Conservation (phyloP, 2,888 invertebrate genomes). For the Microctonus hyperodae region DNA sequence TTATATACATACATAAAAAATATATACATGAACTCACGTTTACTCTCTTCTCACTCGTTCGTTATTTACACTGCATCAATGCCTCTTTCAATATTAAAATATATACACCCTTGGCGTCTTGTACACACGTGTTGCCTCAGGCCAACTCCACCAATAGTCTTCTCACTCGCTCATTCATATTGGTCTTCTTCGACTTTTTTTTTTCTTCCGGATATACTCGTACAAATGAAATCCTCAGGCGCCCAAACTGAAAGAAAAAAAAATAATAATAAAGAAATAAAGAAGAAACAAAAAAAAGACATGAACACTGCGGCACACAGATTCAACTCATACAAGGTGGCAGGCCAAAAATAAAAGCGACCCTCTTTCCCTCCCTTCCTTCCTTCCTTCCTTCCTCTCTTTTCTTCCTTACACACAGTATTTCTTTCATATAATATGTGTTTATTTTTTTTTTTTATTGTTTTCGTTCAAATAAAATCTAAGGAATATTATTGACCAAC, state of each 20-base stretch:
- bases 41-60: constrained; percentile 39
- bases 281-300: constrained; percentile 1
- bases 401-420: constrained; percentile 12
- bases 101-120: constrained; percentile 20
- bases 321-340: constrained; percentile 28
- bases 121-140: constrained; percentile 32
- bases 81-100: constrained; percentile 26
- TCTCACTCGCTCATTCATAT: constrained; percentile 14
- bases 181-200: constrained; percentile 14
- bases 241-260: constrained; percentile 7
- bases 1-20: too few relatives aligned
- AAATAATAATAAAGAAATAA: neutral
- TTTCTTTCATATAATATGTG: constrained; percentile 9
- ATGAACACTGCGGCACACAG: constrained; percentile 18
- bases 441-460: neutral
- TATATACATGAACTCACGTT: constrained; percentile 42
- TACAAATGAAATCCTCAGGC: constrained; percentile 14
- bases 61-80: neutral
- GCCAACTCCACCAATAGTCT: neutral
- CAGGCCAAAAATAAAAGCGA: constrained; percentile 44
- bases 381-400: constrained; percentile 26
- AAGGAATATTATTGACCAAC: constrained; percentile 6
- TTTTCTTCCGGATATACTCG: constrained; percentile 29
- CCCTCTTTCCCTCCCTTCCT: constrained; percentile 29
- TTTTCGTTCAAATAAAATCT: constrained; percentile 12